Base-by-base conservation (phyloP, 2,797 vertebrate genomes). In the Acanthurus lineatus region DNA sequence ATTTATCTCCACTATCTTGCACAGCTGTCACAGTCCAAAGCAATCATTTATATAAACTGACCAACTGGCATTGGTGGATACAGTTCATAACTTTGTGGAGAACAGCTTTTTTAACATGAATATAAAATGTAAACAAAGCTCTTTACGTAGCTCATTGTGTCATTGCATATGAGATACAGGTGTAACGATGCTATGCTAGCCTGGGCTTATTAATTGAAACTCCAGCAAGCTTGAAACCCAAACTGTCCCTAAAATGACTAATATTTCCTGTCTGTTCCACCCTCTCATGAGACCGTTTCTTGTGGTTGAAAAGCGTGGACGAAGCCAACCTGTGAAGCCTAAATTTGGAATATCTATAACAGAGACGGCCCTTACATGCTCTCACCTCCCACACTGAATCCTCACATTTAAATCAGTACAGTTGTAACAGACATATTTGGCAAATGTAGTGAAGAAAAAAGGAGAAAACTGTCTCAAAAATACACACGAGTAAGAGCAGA, bases 1-100 rank as follows among this genome's bases (percentile, higher is more conserved):
- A 84, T 89, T 88, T 86, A 77, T 77, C 73, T 88, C 61, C 17
- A 49, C 57, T 52, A 22, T 67, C 63, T 63, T 81, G 53, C 48
- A 52, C 6, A 7, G 53, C 57, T 60, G 71, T 75, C 72, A 73
- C 73, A 47, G 62, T 79, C 62, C 82, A 77, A 59, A 76, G 71
- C 45, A 67, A 73, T 76, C 66, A 56, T 77, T 84, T 82, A 75
- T 35, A 54, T 82, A 82, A 87, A 84, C 69, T 83, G 40, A 44
- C 57, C 38, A 11, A 56, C 14, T 20, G 77, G 81, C 22, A 38
- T 70, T 22, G 42, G 12, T 38, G 22, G 25, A 69, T 58, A 20
- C 28, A 58, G 25, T 70, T 73, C 35, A 47, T 17, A 7, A 48
- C 69, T 73, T 51, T 68, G 38, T 76, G 28, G 71, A 5, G 45